Evolutionary conservation across 1,140 invertebrate genomes (phyloP).

Genomic region (Sarcophaga bullata): DNA sequence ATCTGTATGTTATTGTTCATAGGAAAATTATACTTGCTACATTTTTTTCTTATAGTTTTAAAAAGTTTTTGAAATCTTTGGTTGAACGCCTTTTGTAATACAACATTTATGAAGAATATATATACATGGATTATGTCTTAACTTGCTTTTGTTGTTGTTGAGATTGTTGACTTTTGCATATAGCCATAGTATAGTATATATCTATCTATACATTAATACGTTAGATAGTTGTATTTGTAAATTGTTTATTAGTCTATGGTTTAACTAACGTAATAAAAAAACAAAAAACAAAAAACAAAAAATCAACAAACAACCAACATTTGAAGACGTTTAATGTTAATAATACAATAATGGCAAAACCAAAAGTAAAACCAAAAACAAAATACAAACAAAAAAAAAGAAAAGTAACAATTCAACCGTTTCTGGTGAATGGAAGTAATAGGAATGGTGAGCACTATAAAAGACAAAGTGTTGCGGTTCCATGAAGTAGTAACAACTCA

Average conservation of each 20-base stretch:
- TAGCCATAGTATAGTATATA: too few species aligned
- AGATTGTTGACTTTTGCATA: not conserved
- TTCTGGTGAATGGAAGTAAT: constrained; percentile 26
- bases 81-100: not conserved
- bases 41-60: not conserved
- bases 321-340: not conserved
- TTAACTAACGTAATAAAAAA: not conserved
- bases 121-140: too few species aligned
- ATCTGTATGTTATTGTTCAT: not conserved
- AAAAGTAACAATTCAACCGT: not conserved
- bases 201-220: not conserved
- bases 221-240: not conserved
- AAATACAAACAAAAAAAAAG: not conserved
- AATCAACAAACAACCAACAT: not conserved
- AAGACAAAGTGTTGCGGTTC: constrained; percentile 31
- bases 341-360: too few species aligned
- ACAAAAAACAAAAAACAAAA: too few species aligned
- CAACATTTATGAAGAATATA: not conserved
- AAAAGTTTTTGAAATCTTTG: not conserved
- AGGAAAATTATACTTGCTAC: constrained; percentile 8
- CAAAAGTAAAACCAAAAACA: not conserved
- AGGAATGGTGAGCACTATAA: constrained; percentile 31
- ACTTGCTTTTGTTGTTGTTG: not conserved
- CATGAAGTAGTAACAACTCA: constrained; percentile 63
- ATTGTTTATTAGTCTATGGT: not conserved